Conservation (phyloP, 1,140 invertebrate genomes). For the Lepidurus arcticus region DNA sequence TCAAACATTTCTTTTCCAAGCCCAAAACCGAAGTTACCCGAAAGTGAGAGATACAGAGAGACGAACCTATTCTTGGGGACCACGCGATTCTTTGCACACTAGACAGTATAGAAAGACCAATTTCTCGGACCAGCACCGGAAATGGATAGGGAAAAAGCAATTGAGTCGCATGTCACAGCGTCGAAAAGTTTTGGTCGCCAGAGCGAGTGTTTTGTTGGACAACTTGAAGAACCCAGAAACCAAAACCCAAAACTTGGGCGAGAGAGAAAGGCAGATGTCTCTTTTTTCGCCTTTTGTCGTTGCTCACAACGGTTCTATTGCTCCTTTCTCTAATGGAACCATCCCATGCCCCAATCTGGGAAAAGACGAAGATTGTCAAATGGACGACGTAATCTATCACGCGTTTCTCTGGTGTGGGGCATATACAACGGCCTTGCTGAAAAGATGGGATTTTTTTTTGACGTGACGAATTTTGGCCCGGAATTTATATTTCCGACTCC, state of each 20-base stretch:
- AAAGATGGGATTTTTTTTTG: no score
- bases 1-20: not conserved
- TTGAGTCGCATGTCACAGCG: slow-evolving; percentile 16
- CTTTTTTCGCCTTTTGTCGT: not conserved
- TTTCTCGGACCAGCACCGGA: not conserved
- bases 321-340: not conserved
- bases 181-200: not conserved
- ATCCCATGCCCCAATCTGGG: not conserved
- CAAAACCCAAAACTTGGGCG: not conserved
- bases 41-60: not conserved
- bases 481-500: no score
- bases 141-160: slow-evolving; percentile 11
- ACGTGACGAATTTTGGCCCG: no score
- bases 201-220: not conserved
- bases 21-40: not conserved
- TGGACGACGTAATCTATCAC: not conserved
- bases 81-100: not conserved
- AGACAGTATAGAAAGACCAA: slow-evolving; percentile 2
- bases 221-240: not conserved
- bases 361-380: not conserved
- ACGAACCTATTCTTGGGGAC: not conserved
- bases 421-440: no score
- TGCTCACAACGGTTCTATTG: not conserved
- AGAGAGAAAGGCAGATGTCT: not conserved
- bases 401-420: not conserved